Evolutionary conservation across 2,797 vertebrate genomes (phyloP).

Genomic region (Lithobates sylvaticus): DNA sequence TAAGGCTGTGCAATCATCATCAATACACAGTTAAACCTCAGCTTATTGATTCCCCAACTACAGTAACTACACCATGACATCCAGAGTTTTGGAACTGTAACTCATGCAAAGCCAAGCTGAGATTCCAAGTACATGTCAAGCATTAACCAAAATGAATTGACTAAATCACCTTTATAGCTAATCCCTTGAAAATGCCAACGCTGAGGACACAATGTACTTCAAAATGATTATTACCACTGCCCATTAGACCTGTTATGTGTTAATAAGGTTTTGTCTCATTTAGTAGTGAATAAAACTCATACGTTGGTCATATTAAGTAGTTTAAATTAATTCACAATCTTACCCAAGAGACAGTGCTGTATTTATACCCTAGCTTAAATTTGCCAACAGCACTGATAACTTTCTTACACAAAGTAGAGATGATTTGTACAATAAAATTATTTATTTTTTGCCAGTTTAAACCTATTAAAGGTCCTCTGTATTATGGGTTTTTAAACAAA

Average conservation of each 20-base stretch:
- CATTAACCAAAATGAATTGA: constrained; percentile 30
- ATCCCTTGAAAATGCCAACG: constrained; percentile 50
- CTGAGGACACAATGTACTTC: constrained; percentile 43
- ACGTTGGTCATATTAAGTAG: constrained; percentile 4
- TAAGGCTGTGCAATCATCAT: too few species aligned
- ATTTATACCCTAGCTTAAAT: background rate
- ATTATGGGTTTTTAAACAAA: too few species aligned
- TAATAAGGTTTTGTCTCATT: constrained; percentile 41
- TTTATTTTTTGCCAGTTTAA: background rate
- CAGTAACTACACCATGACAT: background rate
- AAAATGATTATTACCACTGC: constrained; percentile 45
- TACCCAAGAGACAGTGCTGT: background rate
- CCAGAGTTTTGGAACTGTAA: constrained; percentile 11
- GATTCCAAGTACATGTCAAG: constrained; percentile 40
- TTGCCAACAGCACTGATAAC: background rate
- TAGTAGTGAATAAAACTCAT: constrained; percentile 30
- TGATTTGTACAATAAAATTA: background rate
- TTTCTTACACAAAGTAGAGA: background rate
- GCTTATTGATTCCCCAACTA: background rate
- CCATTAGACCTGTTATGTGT: constrained; percentile 43
- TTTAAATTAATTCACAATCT: constrained; percentile 21
- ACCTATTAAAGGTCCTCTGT: background rate
- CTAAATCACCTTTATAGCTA: constrained; percentile 48
- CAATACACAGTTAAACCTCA: too few species aligned
- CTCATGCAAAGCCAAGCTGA: background rate